A percentile compares a stretch with the other conserved stretches of the same genome.
Conservation (phyloP, 2,888 invertebrate genomes). For the Uropetala carovei region DNA sequence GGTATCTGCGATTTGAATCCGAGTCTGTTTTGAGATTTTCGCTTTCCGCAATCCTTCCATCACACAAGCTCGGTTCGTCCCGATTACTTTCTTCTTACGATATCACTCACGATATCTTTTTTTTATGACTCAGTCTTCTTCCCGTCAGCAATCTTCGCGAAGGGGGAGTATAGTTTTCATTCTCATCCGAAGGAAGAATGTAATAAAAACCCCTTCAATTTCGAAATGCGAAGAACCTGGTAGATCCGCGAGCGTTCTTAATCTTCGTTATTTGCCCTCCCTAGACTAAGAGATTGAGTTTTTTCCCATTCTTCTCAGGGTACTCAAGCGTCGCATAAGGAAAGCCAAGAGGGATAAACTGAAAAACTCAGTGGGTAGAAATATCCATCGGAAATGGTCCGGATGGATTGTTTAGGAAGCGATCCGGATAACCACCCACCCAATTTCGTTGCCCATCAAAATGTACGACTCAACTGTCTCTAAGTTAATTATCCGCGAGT, state of each 20-base stretch:
- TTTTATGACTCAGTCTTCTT: not conserved
- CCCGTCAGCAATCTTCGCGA: not conserved
- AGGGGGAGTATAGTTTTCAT: not conserved
- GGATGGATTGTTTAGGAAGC: too few species aligned
- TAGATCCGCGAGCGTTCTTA: not conserved
- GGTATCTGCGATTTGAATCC: not conserved
- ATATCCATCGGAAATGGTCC: too few species aligned
- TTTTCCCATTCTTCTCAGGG: not conserved
- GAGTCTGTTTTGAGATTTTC: not conserved
- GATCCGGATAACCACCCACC: too few species aligned
- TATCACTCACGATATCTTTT: not conserved
- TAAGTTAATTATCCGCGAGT: too few species aligned
- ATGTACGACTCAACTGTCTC: too few species aligned
- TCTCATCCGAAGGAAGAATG: not conserved
- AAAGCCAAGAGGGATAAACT: not conserved
- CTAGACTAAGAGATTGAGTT: not conserved
- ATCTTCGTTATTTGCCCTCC: not conserved
- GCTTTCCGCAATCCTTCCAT: not conserved
- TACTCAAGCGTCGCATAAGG: not conserved
- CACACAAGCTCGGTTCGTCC: not conserved
- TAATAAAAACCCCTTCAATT: not conserved
- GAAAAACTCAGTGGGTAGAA: not conserved
- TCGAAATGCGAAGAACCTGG: not conserved
- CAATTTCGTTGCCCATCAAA: too few species aligned
- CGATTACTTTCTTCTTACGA: not conserved